Evolutionary conservation across 2,888 invertebrate genomes (phyloP), one percentile per base, ranked within the genome.

Genomic region (Beris chalybata): DNA sequence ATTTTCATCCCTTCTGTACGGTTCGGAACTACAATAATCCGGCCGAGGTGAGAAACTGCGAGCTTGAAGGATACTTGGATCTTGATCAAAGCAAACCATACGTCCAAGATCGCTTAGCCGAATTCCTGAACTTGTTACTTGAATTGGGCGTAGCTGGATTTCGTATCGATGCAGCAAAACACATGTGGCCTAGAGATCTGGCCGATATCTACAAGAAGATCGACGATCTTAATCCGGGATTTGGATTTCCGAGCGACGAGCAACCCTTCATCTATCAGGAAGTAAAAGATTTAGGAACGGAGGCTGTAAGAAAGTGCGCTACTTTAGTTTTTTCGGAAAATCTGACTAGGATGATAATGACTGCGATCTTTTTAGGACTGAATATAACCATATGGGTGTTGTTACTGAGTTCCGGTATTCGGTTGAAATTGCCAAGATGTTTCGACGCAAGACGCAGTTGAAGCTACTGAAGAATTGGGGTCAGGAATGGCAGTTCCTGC

Each of bases 121-220:
- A 74, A 3, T 76, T 75, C 32, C 68, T 80, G 53, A 75, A 79
- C 70, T 73, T 75, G 66, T 70, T 79, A 31, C 71, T 79, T 38
- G 85, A 85, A 54, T 76, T 87, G 64, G 94, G 94, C 32, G 91
- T 93, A 0, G 93, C 92, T 75, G 94, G 94, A 29, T 93, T 94
- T 80, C 87, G 91, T 73, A 85, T 91, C 57, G 91, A 91, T 72
- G 82, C 83, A 2, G 83, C 83, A 0, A 64, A 66, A 52, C 64
- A 64, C 52, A 66, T 69, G 64, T 66, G 64, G 59, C 68, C 68
- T 5, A 29, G 43, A 32, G 68, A 69, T 64, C 58, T 69, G 2
- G 83, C 83, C 71, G 83, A 83, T 71, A 84, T 84, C 29, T 84
- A 83, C 63, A 78, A 77, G 1, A 74, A 79, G 29, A 70, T 85